Percentiles rank a stretch among this genome's conserved stretches.
phyloP scores from a whole-genome alignment of 1,140 invertebrate genomes.

The Drosophila dunni region DNA sequence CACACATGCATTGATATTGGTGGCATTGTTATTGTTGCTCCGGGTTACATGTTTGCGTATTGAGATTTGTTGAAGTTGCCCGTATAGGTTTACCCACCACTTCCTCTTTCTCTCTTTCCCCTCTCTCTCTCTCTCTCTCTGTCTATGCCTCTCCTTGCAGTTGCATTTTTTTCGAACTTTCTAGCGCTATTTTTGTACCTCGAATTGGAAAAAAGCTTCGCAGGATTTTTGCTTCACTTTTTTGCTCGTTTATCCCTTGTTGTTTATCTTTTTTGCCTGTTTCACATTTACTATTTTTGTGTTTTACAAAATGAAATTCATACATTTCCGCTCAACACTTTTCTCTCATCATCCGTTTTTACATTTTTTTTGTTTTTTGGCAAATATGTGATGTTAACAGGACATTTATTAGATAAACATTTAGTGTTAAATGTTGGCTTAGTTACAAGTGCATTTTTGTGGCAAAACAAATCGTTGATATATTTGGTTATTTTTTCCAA shows the following conservation, averaged over 20 bases:
- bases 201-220: slow-evolving; percentile 32
- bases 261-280: slow-evolving; percentile 32
- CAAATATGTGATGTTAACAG: slow-evolving; percentile 35
- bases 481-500: background rate
- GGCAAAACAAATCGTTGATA: background rate
- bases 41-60: slow-evolving; percentile 65
- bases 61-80: slow-evolving; percentile 73
- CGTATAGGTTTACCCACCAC: slow-evolving; percentile 55
- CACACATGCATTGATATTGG: slow-evolving; percentile 9
- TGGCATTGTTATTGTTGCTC: slow-evolving; percentile 54
- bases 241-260: slow-evolving; percentile 16
- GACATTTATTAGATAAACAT: slow-evolving; percentile 42
- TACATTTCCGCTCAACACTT: slow-evolving; percentile 30
- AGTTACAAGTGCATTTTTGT: background rate
- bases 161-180: slow-evolving; percentile 30
- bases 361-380: slow-evolving; percentile 25
- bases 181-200: slow-evolving; percentile 43
- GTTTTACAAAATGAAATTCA: slow-evolving; percentile 33
- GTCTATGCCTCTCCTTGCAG: background rate
- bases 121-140: background rate
- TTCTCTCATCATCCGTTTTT: background rate
- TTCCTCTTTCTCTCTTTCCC: background rate
- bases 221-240: slow-evolving; percentile 30
- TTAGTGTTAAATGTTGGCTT: background rate
- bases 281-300: slow-evolving; percentile 23